A percentile compares a stretch with the other conserved stretches of the same genome.
phyloP scores from a whole-genome alignment of 2,113 vertebrate species.

The Protobothrops flavoviridis region DNA sequence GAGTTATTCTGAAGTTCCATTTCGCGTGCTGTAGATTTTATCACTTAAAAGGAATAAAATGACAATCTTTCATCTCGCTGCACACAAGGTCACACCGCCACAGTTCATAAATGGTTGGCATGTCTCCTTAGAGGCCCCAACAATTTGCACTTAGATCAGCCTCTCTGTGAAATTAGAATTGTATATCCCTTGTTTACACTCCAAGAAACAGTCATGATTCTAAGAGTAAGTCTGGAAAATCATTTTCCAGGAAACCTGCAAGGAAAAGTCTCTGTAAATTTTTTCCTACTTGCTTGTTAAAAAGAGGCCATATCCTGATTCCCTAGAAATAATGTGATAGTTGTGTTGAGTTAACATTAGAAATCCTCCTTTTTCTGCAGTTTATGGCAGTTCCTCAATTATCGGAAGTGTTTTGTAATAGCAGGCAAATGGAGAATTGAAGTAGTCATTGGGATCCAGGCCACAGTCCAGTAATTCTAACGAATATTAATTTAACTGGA shows the following conservation, averaged over 20 bases:
- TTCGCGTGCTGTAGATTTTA: not conserved
- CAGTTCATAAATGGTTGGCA: not conserved
- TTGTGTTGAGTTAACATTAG: not conserved
- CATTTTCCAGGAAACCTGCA: not conserved
- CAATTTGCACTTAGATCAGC: not conserved
- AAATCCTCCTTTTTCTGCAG: not conserved
- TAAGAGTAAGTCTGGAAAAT: not conserved
- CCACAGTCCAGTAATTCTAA: not conserved
- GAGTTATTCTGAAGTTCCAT: not conserved
- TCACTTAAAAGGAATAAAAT: not conserved
- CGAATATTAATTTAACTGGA: not conserved
- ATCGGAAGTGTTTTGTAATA: not conserved
- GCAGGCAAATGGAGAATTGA: not conserved
- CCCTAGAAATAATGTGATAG: not conserved
- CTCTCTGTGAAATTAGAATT: not conserved
- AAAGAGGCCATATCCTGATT: not conserved
- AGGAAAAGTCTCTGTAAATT: not conserved
- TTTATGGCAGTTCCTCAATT: not conserved
- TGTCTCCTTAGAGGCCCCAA: not conserved
- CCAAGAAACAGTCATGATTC: not conserved
- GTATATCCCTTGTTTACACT: conserved; percentile 21
- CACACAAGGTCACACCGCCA: not conserved
- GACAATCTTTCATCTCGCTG: not conserved
- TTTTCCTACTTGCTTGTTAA: not conserved
- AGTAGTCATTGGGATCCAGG: not conserved